Evolutionary conservation across 1,140 invertebrate genomes (phyloP).

Genomic region (Drosophila grimshawi): DNA sequence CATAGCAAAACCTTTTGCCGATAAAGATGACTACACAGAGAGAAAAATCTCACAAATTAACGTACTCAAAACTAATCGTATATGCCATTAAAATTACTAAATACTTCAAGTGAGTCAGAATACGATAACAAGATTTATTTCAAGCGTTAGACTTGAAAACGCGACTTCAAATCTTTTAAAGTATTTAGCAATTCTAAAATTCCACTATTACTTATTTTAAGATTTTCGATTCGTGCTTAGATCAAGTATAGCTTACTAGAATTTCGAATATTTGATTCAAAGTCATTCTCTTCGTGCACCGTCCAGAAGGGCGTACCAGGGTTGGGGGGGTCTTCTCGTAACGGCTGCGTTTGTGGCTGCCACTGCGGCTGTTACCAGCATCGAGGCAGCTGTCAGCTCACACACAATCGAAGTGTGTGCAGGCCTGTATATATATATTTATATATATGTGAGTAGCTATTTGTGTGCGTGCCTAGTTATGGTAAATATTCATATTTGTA

Average conservation of each 20-base stretch:
- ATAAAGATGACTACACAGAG: conserved; percentile 51
- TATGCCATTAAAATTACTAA: no score
- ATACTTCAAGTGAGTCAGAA: no score
- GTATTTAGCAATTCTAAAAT: no score
- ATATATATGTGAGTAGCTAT: conserved; percentile 34
- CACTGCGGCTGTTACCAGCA: conserved; percentile 26
- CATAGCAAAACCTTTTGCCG: conserved; percentile 55
- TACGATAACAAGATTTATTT: no score
- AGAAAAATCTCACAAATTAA: neutral
- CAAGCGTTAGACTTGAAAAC: no score
- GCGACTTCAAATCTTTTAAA: no score
- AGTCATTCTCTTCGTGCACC: neutral
- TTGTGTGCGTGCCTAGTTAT: conserved; percentile 70
- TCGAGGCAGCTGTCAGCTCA: neutral
- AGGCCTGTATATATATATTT: neutral
- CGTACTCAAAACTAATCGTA: no score
- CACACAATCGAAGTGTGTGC: conserved; percentile 23
- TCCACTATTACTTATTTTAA: neutral
- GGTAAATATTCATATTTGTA: conserved; percentile 83
- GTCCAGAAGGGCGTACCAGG: neutral
- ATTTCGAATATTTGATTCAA: neutral
- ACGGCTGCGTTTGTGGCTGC: conserved; percentile 30
- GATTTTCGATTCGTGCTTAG: neutral
- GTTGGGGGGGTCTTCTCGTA: conserved; percentile 9
- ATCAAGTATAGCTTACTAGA: neutral